Base-by-base conservation (phyloP, 2,888 invertebrate species). In the Ptilodon capucinus region DNA sequence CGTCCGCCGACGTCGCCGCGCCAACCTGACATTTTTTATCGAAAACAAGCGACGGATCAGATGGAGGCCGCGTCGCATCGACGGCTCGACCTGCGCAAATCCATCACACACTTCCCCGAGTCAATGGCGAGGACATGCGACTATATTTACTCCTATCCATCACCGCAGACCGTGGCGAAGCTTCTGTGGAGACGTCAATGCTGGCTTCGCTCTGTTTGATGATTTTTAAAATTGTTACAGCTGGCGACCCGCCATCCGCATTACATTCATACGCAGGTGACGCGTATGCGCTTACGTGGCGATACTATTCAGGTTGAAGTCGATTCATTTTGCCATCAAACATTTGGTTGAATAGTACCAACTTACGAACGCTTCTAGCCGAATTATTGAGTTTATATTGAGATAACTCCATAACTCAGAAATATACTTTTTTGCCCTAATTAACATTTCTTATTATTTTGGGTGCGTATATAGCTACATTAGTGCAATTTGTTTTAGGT, bases 21-120 rank as follows among this genome's bases (percentile, higher is more conserved):
- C 87, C 87, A 86, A 84, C 83, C 76, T 84, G 85, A 83, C 85
- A 89, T 85, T 89, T 76, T 87, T 91, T 89, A 87, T 86, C 79
- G 81, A 89, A 89, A 91, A 86, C 88, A 86, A 86, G 82, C 80
- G 81, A 76, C 81, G 75, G 77, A 81, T 79, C 76, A 65, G 74
- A 76, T 76, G 73, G 82, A 84, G 84, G 80, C 79, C 83, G 77
- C 63, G 50, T 60, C 74, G 70, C 76, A 79, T 81, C 72, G 79
- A 75, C 74, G 71, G 64, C 66, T 72, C 80, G 82, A 81, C 81
- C 79, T 76, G 83, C 76, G 81, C 84, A 81, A 78, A 86, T 84
- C 82, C 79, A 86, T 85, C 84, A 81, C 76, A 64, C 68, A 75
- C 81, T 83, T 83, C 86, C 76, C 76, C 77, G 76, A 87, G 88